Base-by-base conservation (phyloP, 2,797 vertebrate genomes). In the Anguilla megastoma region DNA sequence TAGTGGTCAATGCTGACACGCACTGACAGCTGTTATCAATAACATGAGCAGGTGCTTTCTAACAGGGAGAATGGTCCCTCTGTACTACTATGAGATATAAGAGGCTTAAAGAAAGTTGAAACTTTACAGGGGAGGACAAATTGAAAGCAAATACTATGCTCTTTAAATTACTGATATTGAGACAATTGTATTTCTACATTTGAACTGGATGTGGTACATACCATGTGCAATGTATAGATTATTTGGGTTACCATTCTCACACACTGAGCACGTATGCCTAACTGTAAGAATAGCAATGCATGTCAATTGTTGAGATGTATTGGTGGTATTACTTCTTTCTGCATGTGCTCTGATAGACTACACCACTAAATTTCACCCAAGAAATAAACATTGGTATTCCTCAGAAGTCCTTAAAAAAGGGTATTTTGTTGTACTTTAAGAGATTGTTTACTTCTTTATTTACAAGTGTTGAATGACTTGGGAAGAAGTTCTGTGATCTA, bases 381-480 rank as follows among this genome's bases (percentile, higher is more conserved):
- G 33, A 79, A 36, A 5, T 79, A 1, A 45, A 71, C 27, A 71
- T 71, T 36, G n/a, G 69, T 27, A 76, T 79, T 86, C 14, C 76
- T 58, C 50, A 21, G 30, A 30, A 76, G 71, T 87, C 54, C 50
- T 87, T 71, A 30, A 54, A 50, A 58, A 14, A 41, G 79, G 0
- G 4, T n/a, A 3, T 48, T 84, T 30, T 14, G 85, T 86, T 86
- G 58, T 69, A 18, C 84, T 87, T 87, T 63, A 36, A 6, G 83
- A 10, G 9, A 24, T 24, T 4, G 60, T 33, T 52, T 50, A 66
- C 60, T 69, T 84, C 50, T n/a, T 71, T 71, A 24, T 66, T 8
- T 52, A 41, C 12, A 21, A 66, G 6, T 52, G 10, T 45, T 24
- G 52, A 45, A 86, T 69, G 60, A 56, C 52, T 86, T 71, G 33